These are phyloP conservation scores for Hybognathus amarus DNA, from an alignment of 2,797 vertebrate genomes.

Conservation along the genomic window DNA sequence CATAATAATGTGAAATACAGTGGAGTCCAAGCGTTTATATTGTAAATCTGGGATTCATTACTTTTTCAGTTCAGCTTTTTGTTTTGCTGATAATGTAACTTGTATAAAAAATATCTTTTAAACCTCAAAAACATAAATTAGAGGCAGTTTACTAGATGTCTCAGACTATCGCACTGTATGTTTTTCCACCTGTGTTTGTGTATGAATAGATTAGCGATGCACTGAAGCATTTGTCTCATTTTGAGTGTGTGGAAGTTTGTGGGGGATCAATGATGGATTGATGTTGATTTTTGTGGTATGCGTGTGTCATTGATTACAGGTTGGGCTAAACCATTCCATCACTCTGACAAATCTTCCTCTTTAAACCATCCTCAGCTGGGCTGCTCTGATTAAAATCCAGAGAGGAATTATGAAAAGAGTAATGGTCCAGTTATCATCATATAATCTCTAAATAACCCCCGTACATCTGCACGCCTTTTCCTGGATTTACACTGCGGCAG, in stretches of 20 bases:
- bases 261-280: conserved; percentile 2
- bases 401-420: conserved; percentile 57
- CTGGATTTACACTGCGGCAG: conserved; percentile 58
- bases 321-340: conserved; percentile 16
- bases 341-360: conserved; percentile 31
- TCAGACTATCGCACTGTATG: neutral
- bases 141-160: neutral
- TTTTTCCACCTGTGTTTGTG: neutral
- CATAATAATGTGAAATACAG: neutral
- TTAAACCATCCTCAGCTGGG: conserved; percentile 37
- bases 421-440: conserved; percentile 74
- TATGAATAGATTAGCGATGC: neutral
- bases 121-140: neutral
- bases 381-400: conserved; percentile 49
- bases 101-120: neutral
- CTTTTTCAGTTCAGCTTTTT: neutral
- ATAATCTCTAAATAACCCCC: conserved; percentile 38
- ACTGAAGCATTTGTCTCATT: neutral
- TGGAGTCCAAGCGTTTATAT: neutral
- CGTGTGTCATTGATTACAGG: conserved; percentile 18
- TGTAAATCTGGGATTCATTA: neutral
- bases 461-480: conserved; percentile 72
- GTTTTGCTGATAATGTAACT: neutral
- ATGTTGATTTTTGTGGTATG: neutral
- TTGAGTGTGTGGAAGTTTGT: neutral